Base-by-base conservation (phyloP, 2,888 invertebrate species). In the Drosophila recens region DNA sequence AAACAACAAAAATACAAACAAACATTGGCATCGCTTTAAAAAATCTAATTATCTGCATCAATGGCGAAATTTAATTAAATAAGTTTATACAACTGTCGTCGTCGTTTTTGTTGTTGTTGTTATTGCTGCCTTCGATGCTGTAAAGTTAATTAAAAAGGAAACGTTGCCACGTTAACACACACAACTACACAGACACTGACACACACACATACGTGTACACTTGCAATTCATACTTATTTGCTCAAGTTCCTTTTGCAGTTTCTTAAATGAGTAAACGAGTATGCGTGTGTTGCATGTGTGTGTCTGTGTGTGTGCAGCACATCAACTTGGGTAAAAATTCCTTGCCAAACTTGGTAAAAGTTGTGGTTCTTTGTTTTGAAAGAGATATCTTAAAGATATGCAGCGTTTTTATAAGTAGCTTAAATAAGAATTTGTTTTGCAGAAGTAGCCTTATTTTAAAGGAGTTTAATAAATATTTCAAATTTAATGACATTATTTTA, bases 1-100 rank as follows among this genome's bases (percentile, higher is more conserved):
- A 34, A 46, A 64, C 45, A 46, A 51, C 46, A 65, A 33, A 45
- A 59, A 43, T 42, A 23, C 27, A 30, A 67, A 57, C 30, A 40
- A 43, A 51, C 27, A 53, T 69, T 67, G 48, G 42, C 59, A 57
- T 53, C 54, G 66, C 48, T 75, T 71, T 53, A 72, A 49, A 48
- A 45, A 85, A 88, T 75, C 89, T 83, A 85, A 85, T 85, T 85
- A 88, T 75, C 83, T 79, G 89, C 84, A 63, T 86, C 72, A 88
- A 79, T 88, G 85, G 70, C 73, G 62, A 73, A 76, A 72, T 80
- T 85, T 85, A 86, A 85, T 85, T 88, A 88, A 88, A 88, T 83
- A 85, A 85, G 84, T 88, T 84, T 83, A 64, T 74, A 73, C 67
- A 65, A 71, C 69, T 84, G 66, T 59, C 69, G 64, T 46, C 27